Evolutionary conservation across 1,140 invertebrate genomes (phyloP), one percentile per base, ranked within the genome.

Genomic region (Sycophaga agraensis): DNA sequence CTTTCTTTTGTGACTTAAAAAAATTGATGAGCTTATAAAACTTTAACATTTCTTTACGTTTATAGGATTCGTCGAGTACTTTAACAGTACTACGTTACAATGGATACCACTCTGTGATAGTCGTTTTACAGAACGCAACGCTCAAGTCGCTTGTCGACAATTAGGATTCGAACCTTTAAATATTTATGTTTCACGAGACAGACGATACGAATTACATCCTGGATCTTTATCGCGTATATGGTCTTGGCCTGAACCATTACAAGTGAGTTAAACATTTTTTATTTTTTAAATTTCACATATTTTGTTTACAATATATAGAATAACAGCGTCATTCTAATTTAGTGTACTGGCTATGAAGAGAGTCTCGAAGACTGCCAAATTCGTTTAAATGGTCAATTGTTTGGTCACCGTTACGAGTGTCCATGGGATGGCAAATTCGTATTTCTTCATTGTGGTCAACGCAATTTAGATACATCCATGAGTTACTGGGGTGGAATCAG

Each of bases 61-160:
- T 16, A 16, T 5, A 75, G 72, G 79, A 35, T 99, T 98, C 72
- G 77, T 99, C 31, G 93, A 99, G 81, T 90, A 96, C 68, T 99
- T 93, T 74, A 99, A 99, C 76, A 84, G 82, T 55, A 98, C 97
- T 4, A 97, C 95, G 0, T 79, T 94, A 9, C 94, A 98, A 75
- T 98, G 96, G 94, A 91, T 97, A 37, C 93, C 97, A 0, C 88
- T 98, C 73, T 99, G 98, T 79, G 97, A 99, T 82, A 84, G 86
- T 48, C 84, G 94, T 57, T 99, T 99, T 74, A 97, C 93, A 0
- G 92, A 97, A 74, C 83, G 93, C 70, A 97, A 97, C 77, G 94
- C 93, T 3, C 89, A 96, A 83, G 94, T 99, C 1, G 93, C 97
- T 0, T 99, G 97, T 73, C 84, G 92, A 19, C 92, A 98, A 74